phyloP scores from a whole-genome alignment of 2,113 vertebrate species.

The Chaetodon auriga region DNA sequence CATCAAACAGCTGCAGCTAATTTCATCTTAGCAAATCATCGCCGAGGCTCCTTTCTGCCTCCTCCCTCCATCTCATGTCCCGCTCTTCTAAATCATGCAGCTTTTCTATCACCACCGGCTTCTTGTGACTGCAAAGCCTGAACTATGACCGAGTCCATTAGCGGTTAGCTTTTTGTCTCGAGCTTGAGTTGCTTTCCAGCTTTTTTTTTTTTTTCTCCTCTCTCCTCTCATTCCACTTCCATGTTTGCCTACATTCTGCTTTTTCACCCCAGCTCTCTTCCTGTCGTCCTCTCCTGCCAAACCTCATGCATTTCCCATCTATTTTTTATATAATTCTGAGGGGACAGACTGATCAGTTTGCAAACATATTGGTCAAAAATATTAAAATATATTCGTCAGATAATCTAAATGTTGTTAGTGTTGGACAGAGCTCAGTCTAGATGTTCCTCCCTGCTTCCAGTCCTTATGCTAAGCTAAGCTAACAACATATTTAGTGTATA shows the following conservation, averaged over 20 bases:
- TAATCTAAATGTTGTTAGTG: not conserved
- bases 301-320: not conserved
- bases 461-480: not conserved
- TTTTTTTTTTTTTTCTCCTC: not conserved
- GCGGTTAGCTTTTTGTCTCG: not conserved
- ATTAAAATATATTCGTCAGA: not conserved
- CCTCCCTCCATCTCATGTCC: not conserved
- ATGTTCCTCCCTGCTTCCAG: too few species aligned
- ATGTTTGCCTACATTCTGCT: not conserved
- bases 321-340: not conserved
- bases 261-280: not conserved
- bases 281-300: not conserved
- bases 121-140: not conserved
- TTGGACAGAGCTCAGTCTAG: not conserved
- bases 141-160: not conserved
- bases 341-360: too few species aligned
- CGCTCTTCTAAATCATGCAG: not conserved
- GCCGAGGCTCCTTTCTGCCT: not conserved
- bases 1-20: conserved; percentile 58
- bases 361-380: not conserved
- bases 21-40: conserved; percentile 50
- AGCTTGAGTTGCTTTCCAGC: not conserved
- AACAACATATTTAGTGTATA: not conserved
- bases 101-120: not conserved
- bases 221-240: not conserved